Percentiles rank a stretch among this genome's conserved stretches.
phyloP scores from a whole-genome alignment of 2,797 vertebrate genomes.

The Myotis planiceps region DNA sequence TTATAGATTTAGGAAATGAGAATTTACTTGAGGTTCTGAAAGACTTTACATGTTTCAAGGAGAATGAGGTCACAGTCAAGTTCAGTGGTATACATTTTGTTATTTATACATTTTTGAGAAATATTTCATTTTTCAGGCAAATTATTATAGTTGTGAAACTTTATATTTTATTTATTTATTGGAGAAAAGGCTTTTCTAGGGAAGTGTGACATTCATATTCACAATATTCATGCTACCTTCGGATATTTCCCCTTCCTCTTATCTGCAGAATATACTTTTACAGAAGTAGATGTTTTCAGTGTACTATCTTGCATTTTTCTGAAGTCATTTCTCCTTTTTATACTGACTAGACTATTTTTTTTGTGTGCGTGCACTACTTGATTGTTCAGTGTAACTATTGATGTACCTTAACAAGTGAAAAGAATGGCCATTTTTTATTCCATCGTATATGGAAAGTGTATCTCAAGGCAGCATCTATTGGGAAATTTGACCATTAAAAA shows the following conservation, averaged over 20 bases:
- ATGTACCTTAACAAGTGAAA: background rate
- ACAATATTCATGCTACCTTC: background rate
- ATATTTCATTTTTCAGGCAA: background rate
- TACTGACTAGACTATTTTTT: background rate
- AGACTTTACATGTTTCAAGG: background rate
- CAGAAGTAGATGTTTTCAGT: background rate
- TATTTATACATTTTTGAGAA: background rate
- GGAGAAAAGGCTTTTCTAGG: background rate
- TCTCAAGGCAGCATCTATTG: background rate
- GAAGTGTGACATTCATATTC: background rate
- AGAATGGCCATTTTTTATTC: background rate
- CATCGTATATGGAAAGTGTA: background rate
- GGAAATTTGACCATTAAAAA: background rate
- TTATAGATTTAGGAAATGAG: background rate
- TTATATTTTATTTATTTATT: conserved; percentile 11
- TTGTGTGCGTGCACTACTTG: background rate
- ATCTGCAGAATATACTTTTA: background rate
- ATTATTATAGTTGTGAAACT: background rate
- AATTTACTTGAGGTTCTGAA: background rate
- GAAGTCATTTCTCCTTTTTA: background rate
- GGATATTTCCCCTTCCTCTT: background rate
- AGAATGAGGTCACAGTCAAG: background rate
- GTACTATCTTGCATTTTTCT: background rate
- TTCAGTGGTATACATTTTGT: background rate
- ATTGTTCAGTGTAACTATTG: background rate